Evolutionary conservation across 2,888 invertebrate species (phyloP), one percentile per base, ranked within the genome.

Genomic region (Beris chalybata): DNA sequence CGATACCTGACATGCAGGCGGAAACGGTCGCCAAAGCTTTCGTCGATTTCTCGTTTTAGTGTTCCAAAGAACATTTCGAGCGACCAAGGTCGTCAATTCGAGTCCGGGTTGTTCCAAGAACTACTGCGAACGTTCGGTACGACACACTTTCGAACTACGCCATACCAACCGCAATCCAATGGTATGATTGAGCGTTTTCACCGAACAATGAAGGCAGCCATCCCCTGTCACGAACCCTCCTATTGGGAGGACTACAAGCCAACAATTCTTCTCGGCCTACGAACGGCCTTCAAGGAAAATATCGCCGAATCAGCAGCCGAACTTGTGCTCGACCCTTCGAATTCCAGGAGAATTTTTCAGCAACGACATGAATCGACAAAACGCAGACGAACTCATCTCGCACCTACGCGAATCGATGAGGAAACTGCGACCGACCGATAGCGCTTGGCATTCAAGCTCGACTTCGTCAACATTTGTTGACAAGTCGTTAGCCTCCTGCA

Each of bases 301-400:
- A n/a, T 52, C n/a, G 15, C 9, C 2, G 52, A 2, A 52, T 15
- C 52, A 52, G 13, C 52, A 1, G 52, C 52, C 15, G 52, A 52
- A 3, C 13, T 52, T 9, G 13, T 52, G 52, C 15, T 52, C 52
- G 9, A 15, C 52, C 3, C 22, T 52, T 15, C 52, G 52, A 22
- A n/a, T 52, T n/a, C 52, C 52, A n/a, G 52, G 52, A n/a, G 52
- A 52, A 52, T 52, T 52, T 22, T 52, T 52, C 22, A n/a, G 22
- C 13, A 4, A 52, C n/a, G 44, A 44, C n/a, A 3, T 2, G 11
- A 44, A 2, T n/a, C 9, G n/a, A 12, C 44, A 44, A 44, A 44
- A 44, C 3, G 3, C 22, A 22, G 22, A 22, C 3, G 44, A 44
- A n/a, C 44, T 44, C 11, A 44, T 44, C 44, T 2, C 9, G 2